A percentile compares a stretch with the other conserved stretches of the same genome.
phyloP scores from a whole-genome alignment of 2,113 vertebrate species.

The Dipodomys stephensi region DNA sequence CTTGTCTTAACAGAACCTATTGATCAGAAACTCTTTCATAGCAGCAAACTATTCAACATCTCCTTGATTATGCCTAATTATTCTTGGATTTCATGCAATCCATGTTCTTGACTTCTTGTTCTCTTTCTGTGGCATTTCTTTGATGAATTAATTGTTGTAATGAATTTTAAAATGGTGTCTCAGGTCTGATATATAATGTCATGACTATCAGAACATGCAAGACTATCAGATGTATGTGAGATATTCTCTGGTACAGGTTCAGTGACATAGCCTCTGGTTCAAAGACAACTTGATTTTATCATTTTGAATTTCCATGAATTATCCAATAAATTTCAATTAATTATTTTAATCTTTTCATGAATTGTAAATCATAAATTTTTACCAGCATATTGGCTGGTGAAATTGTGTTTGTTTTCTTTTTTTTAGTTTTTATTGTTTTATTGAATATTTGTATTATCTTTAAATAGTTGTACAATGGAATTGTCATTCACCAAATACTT shows the following conservation, averaged over 20 bases:
- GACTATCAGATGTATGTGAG: neutral
- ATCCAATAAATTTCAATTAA: neutral
- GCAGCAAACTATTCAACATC: neutral
- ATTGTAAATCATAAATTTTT: neutral
- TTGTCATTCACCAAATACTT: too few species aligned
- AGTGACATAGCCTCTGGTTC: neutral
- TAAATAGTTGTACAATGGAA: too few species aligned
- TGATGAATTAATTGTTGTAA: neutral
- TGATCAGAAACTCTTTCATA: neutral
- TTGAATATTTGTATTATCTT: too few species aligned
- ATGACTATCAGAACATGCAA: too few species aligned
- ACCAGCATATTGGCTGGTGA: neutral
- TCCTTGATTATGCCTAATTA: neutral
- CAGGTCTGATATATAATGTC: too few species aligned
- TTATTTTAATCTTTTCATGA: neutral
- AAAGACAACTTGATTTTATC: neutral
- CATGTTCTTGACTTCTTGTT: neutral
- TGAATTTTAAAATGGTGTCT: neutral
- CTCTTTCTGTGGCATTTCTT: neutral
- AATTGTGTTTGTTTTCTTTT: neutral
- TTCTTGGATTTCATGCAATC: neutral
- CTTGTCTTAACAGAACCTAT: constrained; percentile 1
- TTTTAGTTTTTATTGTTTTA: too few species aligned
- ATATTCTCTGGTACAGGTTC: neutral
- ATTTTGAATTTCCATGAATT: neutral